phyloP scores from a whole-genome alignment of 1,140 invertebrate genomes.

The Bombus turneri region DNA sequence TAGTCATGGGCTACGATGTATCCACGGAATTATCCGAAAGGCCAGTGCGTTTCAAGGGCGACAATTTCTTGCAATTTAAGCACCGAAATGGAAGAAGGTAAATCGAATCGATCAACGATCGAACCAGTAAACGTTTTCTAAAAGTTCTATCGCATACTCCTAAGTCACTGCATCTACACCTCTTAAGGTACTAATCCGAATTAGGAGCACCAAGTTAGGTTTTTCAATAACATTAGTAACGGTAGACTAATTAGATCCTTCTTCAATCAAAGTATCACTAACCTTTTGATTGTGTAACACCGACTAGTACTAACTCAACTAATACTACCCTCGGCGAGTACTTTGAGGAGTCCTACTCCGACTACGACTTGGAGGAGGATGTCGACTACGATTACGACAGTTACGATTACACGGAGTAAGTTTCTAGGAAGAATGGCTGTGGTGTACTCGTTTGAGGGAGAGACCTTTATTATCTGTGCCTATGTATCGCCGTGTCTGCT shows the following conservation, averaged over 20 bases:
- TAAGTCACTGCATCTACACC: constrained; percentile 42
- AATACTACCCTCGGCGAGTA: constrained; percentile 79
- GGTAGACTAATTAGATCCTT: constrained; percentile 59
- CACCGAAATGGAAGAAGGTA: constrained; percentile 85
- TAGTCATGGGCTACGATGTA: constrained; percentile 79
- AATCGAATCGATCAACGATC: background rate
- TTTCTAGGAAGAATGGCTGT: constrained; percentile 64
- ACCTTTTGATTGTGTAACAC: constrained; percentile 73
- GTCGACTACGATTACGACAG: constrained; percentile 79
- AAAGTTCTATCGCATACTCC: constrained; percentile 19
- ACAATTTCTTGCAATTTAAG: constrained; percentile 85
- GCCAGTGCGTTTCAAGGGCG: constrained; percentile 86
- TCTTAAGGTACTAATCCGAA: constrained; percentile 32
- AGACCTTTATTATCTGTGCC: constrained; percentile 21
- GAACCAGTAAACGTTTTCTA: background rate
- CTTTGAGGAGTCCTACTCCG: constrained; percentile 78
- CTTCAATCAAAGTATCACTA: constrained; percentile 68
- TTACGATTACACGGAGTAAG: constrained; percentile 81
- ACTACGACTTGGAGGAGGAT: constrained; percentile 81
- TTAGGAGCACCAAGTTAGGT: constrained; percentile 48
- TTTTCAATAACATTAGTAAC: constrained; percentile 44
- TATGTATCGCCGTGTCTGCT: constrained; percentile 5
- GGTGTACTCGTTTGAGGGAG: constrained; percentile 66
- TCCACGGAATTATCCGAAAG: constrained; percentile 82
- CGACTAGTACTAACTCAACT: constrained; percentile 78